These are phyloP conservation scores for Propsilocerus akamusi DNA, from an alignment of 1,140 invertebrate genomes.

Conservation along the genomic window DNA sequence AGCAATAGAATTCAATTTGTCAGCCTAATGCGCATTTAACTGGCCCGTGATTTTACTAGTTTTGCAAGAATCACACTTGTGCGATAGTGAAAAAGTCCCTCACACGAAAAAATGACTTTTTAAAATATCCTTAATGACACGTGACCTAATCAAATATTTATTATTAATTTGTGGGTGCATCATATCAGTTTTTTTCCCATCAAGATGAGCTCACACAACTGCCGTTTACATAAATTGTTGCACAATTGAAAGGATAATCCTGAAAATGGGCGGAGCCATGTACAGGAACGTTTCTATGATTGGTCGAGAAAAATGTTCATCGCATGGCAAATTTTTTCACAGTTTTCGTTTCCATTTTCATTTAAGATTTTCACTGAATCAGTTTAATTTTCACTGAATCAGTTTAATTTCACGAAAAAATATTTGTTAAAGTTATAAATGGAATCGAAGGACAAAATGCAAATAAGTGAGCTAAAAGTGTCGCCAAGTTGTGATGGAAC, in stretches of 20 bases:
- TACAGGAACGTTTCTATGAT: too few relatives aligned
- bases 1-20: background rate
- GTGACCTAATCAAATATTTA: background rate
- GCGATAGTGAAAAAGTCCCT: too few relatives aligned
- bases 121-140: background rate
- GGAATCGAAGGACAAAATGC: background rate
- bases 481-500: background rate
- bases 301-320: too few relatives aligned
- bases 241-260: too few relatives aligned
- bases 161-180: slow-evolving; percentile 2
- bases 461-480: background rate
- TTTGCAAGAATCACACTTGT: too few relatives aligned
- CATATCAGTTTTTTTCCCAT: too few relatives aligned
- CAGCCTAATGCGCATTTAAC: background rate
- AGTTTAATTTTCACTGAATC: background rate
- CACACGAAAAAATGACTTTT: too few relatives aligned
- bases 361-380: background rate
- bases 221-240: too few relatives aligned
- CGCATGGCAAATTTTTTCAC: background rate
- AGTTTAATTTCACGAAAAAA: background rate
- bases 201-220: too few relatives aligned
- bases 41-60: too few relatives aligned
- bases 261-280: too few relatives aligned
- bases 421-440: background rate
- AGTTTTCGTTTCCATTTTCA: background rate